Base-by-base conservation (phyloP, 2,888 invertebrate species). In the Sminthurinus aureus region DNA sequence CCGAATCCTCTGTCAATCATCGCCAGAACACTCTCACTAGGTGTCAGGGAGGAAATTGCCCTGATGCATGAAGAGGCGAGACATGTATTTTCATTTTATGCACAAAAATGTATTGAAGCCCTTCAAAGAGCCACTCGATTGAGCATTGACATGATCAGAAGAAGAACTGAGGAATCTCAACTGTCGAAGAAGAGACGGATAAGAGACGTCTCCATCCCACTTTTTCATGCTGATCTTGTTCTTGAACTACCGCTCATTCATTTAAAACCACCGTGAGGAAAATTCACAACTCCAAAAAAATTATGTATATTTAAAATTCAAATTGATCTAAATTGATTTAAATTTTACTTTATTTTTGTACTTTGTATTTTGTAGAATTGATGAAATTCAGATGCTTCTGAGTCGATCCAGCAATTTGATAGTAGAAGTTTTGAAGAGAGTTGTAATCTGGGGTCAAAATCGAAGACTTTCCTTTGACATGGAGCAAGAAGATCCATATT, bases 361-460 rank as follows among this genome's bases (percentile, higher is more conserved):
- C n/a, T n/a, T n/a, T n/a, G n/a, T n/a, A n/a, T n/a, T n/a, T n/a
- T n/a, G n/a, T n/a, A n/a, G n/a, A n/a, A n/a, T 95, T 84, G 95
- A 95, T 86, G 94, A 94, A 87, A 93, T 95, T 86, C 95, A 95
- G 89, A 91, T 91, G 84, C 91, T 92, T 66, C 94, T 95, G 82
- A 91, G 90, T 91, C 93, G 94, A 86, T 90, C 92, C 71, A 91
- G 94, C 64, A 93, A 93, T 87, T 93, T 93, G 89, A 92, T 96
- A 85, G 92, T 96, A 89, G 93, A 94, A 87, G 93, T 93, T 9
- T 93, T 95, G 89, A 94, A 95, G 88, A 93, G 92, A 82, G 93
- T 96, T 2, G 92, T 92, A 0, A 93, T 94, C 90, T 97, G 96
- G 96, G 95, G 95, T 13, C 95, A 95, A 89, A 93, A 93, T 88